phyloP scores from a whole-genome alignment of 30 jellyfish, hydroid and myxozoan species.

The Chironex yamaguchii region DNA sequence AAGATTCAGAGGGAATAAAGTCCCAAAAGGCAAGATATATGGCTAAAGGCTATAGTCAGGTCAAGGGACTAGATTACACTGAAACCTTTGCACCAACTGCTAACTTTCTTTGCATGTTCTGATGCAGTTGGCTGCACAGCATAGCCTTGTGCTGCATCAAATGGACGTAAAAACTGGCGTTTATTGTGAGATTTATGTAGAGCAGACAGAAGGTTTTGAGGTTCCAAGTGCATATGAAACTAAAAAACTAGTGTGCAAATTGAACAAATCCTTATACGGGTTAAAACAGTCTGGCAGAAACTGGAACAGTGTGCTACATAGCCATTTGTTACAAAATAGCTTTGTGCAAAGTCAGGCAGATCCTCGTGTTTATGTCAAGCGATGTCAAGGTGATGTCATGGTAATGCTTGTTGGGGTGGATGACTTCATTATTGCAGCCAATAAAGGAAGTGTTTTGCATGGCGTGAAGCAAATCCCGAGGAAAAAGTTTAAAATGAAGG shows the following conservation, averaged over 20 bases:
- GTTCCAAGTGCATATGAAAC: no score
- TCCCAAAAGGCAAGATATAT: constrained; percentile 2
- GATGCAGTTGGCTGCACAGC: no score
- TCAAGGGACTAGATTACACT: neutral
- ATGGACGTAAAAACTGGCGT: constrained; percentile 48
- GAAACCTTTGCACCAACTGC: neutral
- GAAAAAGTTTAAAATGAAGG: constrained; percentile 59
- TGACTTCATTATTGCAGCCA: constrained; percentile 37
- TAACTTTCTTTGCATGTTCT: no score
- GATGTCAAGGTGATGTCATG: neutral
- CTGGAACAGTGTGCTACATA: constrained; percentile 29
- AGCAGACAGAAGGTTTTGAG: constrained; percentile 26
- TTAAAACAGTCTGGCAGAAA: constrained; percentile 83
- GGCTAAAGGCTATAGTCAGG: constrained; percentile 6
- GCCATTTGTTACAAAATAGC: neutral
- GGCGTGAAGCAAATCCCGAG: neutral
- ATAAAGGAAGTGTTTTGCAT: neutral
- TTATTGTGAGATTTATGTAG: constrained; percentile 11
- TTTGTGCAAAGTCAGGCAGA: constrained; percentile 57
- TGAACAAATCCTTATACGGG: constrained; percentile 75
- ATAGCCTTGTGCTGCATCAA: constrained; percentile 3
- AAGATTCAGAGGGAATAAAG: neutral
- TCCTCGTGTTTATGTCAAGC: constrained; percentile 46
- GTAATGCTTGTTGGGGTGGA: constrained; percentile 46
- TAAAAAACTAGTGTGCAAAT: constrained; percentile 75